These are phyloP conservation scores for Mustelus asterias DNA, from an alignment of 2,113 vertebrate species.

Conservation along the genomic window DNA sequence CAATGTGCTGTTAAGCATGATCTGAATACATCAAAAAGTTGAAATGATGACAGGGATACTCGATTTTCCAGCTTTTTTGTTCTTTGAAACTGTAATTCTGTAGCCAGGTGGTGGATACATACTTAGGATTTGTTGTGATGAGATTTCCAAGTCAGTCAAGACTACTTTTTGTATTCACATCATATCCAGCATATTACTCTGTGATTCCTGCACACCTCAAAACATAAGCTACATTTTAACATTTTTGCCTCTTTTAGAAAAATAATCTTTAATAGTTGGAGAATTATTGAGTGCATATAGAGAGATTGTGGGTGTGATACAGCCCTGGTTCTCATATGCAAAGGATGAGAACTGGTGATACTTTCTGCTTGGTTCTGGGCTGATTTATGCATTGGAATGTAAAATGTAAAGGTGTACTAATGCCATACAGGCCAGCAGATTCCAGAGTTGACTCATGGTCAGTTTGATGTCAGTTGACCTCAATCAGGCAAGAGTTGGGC, in stretches of 20 bases:
- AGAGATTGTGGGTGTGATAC: neutral
- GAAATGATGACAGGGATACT: slow-evolving; percentile 3
- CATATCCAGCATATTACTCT: neutral
- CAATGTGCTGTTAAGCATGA: neutral
- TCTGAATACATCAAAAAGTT: slow-evolving; percentile 6
- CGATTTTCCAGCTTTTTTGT: slow-evolving; percentile 14
- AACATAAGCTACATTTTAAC: neutral
- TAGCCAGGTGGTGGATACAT: neutral
- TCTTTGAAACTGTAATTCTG: slow-evolving; percentile 3
- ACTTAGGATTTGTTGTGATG: neutral
- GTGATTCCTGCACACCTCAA: neutral
- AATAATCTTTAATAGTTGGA: neutral
- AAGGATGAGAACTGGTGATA: neutral
- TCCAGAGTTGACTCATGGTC: neutral
- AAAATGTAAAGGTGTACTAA: neutral
- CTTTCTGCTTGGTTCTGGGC: neutral
- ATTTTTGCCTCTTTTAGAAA: neutral
- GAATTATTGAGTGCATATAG: neutral
- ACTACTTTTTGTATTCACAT: neutral
- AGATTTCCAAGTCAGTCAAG: neutral
- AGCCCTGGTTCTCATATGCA: neutral
- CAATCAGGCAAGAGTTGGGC: neutral
- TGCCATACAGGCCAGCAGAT: neutral
- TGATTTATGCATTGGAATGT: neutral
- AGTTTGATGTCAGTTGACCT: neutral